Conservation (phyloP, 2,888 invertebrate genomes). For the Lycophotia porphyrea region DNA sequence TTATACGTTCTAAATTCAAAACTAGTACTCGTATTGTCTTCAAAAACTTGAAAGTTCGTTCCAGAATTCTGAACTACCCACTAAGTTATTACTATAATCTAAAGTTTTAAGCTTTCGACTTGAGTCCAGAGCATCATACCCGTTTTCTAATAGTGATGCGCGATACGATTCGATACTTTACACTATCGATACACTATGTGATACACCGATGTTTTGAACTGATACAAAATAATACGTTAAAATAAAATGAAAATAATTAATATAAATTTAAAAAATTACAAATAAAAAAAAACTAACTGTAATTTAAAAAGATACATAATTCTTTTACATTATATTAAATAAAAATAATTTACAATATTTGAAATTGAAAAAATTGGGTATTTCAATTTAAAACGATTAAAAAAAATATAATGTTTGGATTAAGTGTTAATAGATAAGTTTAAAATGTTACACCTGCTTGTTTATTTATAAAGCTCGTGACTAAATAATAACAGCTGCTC, state of each 20-base stretch:
- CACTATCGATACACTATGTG: neutral
- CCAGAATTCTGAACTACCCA: conserved; percentile 40
- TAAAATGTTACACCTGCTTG: neutral
- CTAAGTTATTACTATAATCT: conserved; percentile 65
- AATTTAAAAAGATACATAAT: too few relatives aligned
- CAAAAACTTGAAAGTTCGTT: conserved; percentile 27
- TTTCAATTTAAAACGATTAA: too few relatives aligned
- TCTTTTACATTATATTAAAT: too few relatives aligned
- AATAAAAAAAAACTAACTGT: too few relatives aligned
- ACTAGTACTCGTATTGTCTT: conserved; percentile 37
- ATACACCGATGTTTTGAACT: neutral
- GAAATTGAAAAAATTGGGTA: too few relatives aligned
- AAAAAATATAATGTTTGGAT: too few relatives aligned
- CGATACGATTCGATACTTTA: neutral
- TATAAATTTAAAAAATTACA: too few relatives aligned
- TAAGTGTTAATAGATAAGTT: too few relatives aligned
- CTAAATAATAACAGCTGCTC: neutral
- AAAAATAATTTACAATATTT: too few relatives aligned
- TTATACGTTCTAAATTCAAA: conserved; percentile 42
- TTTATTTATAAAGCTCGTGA: neutral
- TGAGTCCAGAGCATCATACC: conserved; percentile 54
- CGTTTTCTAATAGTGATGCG: conserved; percentile 20
- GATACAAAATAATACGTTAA: neutral
- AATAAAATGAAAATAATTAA: too few relatives aligned
- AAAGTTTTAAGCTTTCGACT: conserved; percentile 57